Conservation (phyloP, 30 jellyfish, hydroid and myxozoan species). For the Aurelia aurita region DNA sequence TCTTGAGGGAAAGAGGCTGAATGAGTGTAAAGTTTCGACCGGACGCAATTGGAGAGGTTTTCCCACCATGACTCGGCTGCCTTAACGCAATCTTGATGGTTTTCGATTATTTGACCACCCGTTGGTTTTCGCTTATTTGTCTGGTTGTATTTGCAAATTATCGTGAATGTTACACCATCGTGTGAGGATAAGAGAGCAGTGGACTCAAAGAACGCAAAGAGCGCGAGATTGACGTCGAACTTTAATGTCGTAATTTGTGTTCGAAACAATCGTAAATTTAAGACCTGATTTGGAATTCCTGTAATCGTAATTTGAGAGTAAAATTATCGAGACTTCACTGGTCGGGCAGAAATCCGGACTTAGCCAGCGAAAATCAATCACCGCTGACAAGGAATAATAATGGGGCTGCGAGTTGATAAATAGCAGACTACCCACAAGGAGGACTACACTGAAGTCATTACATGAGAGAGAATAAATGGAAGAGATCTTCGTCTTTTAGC, state of each 20-base stretch:
- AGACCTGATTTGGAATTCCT: conserved; percentile 50
- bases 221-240: too few relatives aligned
- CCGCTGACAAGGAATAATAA: conserved; percentile 63
- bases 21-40: too few relatives aligned
- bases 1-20: too few relatives aligned
- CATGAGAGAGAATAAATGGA: neutral
- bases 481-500: neutral
- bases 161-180: too few relatives aligned
- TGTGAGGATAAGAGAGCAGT: too few relatives aligned
- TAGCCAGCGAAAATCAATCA: conserved; percentile 66
- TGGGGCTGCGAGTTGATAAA: conserved; percentile 48
- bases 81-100: too few relatives aligned
- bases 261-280: conserved; percentile 36
- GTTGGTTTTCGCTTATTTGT: too few relatives aligned
- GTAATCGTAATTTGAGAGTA: conserved; percentile 61
- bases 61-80: too few relatives aligned
- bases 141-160: too few relatives aligned
- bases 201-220: too few relatives aligned
- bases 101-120: too few relatives aligned
- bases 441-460: neutral
- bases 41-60: too few relatives aligned
- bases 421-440: conserved; percentile 60
- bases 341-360: conserved; percentile 68
- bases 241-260: conserved; percentile 15
- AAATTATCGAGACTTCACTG: conserved; percentile 16